Evolutionary conservation across 2,888 invertebrate species (phyloP), one percentile per base, ranked within the genome.

Genomic region (Lagria hirta): DNA sequence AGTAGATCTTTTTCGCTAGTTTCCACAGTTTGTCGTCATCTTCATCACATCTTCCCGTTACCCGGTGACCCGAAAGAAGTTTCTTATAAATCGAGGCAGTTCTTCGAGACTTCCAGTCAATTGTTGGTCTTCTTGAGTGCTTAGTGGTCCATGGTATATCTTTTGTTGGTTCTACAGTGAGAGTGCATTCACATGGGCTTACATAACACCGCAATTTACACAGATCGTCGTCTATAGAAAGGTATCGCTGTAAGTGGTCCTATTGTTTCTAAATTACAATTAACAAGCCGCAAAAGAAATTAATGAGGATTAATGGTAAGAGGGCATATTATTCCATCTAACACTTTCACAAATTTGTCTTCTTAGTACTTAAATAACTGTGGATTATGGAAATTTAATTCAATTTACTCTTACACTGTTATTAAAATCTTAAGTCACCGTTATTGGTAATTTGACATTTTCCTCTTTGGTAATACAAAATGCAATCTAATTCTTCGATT

Each of bases 171-270:
- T n/a, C n/a, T n/a, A n/a, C n/a, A 44, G 44, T 44, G 44, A 44
- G 44, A 44, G 44, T 44, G 44, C 33, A 38, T 44, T 44, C 38
- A 37, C 44, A 44, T 44, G 44, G 37, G 37, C 43, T 43, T n/a
- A n/a, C n/a, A 18, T 24, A 32, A 15, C 16, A 24, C 22, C 7
- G 20, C 17, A 23, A 33, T 38, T 21, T 28, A 33, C 34, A 32
- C 10, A 23, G 36, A 36, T 10, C 14, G n/a, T 4, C 7, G 16
- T n/a, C 23, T 3, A 11, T 28, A 33, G 22, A 37, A 37, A 30
- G 30, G 32, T 32, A 37, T n/a, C n/a, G n/a, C n/a, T 7, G 32
- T 21, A 29, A 21, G 29, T 26, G 18, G 27, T 16, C 12, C 27
- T 23, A 21, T 37, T 37, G 27, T 37, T 13, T 37, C 21, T n/a